These are phyloP conservation scores for Promerops cafer DNA, from an alignment of 2,113 vertebrate species.

Conservation along the genomic window DNA sequence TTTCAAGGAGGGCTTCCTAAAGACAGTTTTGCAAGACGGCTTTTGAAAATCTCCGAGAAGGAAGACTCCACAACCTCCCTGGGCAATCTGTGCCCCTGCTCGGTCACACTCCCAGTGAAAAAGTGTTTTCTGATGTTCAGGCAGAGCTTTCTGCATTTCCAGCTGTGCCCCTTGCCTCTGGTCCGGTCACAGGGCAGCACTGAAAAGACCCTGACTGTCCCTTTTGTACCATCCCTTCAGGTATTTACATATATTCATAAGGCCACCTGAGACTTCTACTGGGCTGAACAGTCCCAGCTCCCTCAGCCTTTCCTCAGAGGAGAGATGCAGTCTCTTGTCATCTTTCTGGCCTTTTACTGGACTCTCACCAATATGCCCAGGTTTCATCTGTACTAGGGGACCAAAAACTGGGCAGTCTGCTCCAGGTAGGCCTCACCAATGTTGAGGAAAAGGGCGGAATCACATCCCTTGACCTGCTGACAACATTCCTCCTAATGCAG, in stretches of 20 bases:
- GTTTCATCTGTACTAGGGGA: not conserved
- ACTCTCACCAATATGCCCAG: not conserved
- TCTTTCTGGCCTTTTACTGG: not conserved
- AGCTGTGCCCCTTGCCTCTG: not conserved
- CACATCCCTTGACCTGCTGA: not conserved
- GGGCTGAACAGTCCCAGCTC: not conserved
- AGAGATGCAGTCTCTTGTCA: not conserved
- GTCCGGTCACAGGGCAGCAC: not conserved
- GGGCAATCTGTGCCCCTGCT: not conserved
- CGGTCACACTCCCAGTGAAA: not conserved
- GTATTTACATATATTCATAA: not conserved
- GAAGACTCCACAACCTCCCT: not conserved
- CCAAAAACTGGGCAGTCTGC: not conserved
- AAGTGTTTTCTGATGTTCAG: not conserved
- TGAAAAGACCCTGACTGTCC: not conserved
- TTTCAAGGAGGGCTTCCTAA: not conserved
- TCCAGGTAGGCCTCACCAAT: not conserved
- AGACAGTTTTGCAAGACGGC: fast-evolving
- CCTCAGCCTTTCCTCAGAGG: not conserved
- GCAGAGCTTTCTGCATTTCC: not conserved
- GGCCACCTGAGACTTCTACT: not conserved
- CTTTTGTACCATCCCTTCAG: not conserved
- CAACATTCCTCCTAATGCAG: not conserved
- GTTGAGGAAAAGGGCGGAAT: not conserved
- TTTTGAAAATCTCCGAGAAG: not conserved